A percentile compares a stretch with the other conserved stretches of the same genome.
Evolutionary conservation across 2,113 vertebrate species (phyloP).

Genomic region (Tyto alba): DNA sequence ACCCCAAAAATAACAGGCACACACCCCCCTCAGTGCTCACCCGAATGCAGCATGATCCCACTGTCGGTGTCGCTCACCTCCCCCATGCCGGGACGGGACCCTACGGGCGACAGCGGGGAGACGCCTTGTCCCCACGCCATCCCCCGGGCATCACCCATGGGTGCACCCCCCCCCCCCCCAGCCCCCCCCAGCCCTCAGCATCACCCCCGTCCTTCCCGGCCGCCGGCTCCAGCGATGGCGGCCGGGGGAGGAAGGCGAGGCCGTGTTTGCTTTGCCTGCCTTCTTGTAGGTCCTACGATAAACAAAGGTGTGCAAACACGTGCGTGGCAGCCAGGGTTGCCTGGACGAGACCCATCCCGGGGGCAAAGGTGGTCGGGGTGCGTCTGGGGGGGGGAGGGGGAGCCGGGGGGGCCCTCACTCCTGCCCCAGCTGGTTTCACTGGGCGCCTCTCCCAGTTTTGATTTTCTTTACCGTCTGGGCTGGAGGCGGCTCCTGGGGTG

Average conservation of each 20-base stretch:
- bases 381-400: background rate
- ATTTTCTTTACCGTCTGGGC: background rate
- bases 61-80: background rate
- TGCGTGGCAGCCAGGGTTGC: background rate
- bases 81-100: background rate
- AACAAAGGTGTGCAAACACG: background rate
- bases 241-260: background rate
- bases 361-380: conserved; percentile 7
- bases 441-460: background rate
- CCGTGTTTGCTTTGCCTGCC: background rate
- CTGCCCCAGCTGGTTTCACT: background rate
- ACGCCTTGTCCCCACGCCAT: background rate
- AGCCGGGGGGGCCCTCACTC: background rate
- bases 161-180: background rate
- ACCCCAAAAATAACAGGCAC: too few relatives aligned
- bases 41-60: background rate
- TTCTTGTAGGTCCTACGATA: background rate
- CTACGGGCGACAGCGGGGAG: background rate
- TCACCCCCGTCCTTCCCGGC: background rate
- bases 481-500: background rate
- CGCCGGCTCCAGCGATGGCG: background rate
- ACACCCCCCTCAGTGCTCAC: background rate
- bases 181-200: background rate
- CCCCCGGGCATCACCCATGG: background rate
- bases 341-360: background rate